Evolutionary conservation across 2,113 vertebrate species (phyloP), one percentile per base, ranked within the genome.

Genomic region (Corapipo altera): DNA sequence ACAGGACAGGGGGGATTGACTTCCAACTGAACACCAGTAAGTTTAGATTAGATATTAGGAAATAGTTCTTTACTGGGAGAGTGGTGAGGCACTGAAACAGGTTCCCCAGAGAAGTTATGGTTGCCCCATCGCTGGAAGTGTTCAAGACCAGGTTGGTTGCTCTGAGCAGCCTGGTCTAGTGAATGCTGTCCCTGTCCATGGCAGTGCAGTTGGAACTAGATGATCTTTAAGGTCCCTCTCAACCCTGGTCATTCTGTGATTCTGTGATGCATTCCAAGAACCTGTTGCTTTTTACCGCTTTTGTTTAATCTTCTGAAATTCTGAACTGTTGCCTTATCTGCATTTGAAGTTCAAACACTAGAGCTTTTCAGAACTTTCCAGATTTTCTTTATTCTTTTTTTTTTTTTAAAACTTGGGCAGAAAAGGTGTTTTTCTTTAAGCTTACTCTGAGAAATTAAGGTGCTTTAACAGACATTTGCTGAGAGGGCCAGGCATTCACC

Each of bases 171-270:
- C 18, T 54, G 15, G 3, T 58, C 21, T 43, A 65, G 15, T 49
- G 26, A 43, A 57, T 57, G 57, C 17, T 65, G 17, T 73, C 44
- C 5, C 15, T 73, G 35, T 7, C 18, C 6, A 4, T 11, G 41
- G 2, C 1, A 37, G 3, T 2, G 5, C 8, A 5, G 5, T 19
- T 58, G 43, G 18, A 44, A 28, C 32, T 37, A 23, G 22, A 28
- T 66, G 43, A 7, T 66, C 26, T 35, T 37, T 37, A 37, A 19
- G 8, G 1, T 37, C 57, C 17, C 8, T 51, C 43, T 33, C 23
- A 44, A 0, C 51, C 51, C 33, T 37, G 18, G 15, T 10, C 32
- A 43, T 48, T 20, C 16, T 41, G 8, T 39, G 28, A 26, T 57
- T 65, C 21, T 51, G 0, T 73, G 39, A 44, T 71, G 7, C 14